A percentile compares a stretch with the other conserved stretches of the same genome.
Conservation (phyloP, 1,140 invertebrate species). For the Hylaeus volcanicus region DNA sequence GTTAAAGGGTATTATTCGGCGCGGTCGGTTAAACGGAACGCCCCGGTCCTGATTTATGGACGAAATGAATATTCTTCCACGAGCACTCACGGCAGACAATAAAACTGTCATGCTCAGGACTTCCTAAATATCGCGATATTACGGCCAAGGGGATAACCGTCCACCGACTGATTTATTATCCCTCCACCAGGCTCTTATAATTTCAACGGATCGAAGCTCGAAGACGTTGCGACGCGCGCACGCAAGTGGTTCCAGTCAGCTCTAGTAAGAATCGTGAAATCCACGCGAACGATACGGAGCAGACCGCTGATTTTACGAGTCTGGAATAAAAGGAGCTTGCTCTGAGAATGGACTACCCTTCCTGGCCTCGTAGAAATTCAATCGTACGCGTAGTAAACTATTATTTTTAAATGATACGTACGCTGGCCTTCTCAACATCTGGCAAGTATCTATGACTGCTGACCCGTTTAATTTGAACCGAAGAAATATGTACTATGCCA, state of each 20-base stretch:
- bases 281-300: too few relatives aligned
- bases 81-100: slow-evolving; percentile 31
- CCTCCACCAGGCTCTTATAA: slow-evolving; percentile 8
- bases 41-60: slow-evolving; percentile 7
- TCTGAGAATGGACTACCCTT: neutral
- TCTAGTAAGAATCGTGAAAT: neutral
- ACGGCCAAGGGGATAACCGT: slow-evolving; percentile 39
- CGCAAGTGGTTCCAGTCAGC: neutral
- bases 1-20: slow-evolving; percentile 18
- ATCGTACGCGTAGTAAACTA: neutral
- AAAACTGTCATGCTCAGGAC: slow-evolving; percentile 44
- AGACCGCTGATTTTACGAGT: neutral
- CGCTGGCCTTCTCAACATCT: too few relatives aligned
- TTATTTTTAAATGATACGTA: too few relatives aligned
- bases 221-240: neutral
- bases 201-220: slow-evolving; percentile 26
- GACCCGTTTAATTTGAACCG: too few relatives aligned
- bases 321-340: neutral
- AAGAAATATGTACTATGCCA: too few relatives aligned
- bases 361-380: neutral
- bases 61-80: slow-evolving; percentile 43
- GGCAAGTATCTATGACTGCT: too few relatives aligned
- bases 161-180: slow-evolving; percentile 44
- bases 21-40: slow-evolving; percentile 14
- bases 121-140: slow-evolving; percentile 41